Evolutionary conservation across 1,140 invertebrate species (phyloP), one percentile per base, ranked within the genome.

Genomic region (Formica selysi): DNA sequence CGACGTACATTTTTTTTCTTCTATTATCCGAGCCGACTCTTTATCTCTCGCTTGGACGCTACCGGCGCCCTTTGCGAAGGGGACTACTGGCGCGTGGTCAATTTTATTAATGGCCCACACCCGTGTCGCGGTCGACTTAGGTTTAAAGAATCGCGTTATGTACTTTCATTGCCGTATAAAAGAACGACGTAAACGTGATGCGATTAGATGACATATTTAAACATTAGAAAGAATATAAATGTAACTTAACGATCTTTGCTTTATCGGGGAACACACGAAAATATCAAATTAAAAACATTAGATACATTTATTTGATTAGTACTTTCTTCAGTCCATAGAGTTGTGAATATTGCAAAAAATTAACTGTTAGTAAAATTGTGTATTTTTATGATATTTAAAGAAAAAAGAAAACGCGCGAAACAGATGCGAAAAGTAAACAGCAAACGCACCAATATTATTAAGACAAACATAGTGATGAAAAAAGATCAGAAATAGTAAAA

Each of bases 71-170:
- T 54, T 74, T 76, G 29, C 84, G 32, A 59, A 73, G 38, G 64
- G 44, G 88, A 81, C 80, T 90, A 92, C 64, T 86, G 90, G 87
- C 92, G 90, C 92, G 91, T 93, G 92, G 90, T 91, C 91, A 90
- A 93, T 93, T 92, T 89, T 92, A 92, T 93, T 91, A 93, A 93
- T 93, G 92, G 92, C 81, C 87, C 65, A 65, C 61, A 74, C 88
- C 80, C 88, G 84, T 90, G 89, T 57, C 80, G 76, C 51, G 54
- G 61, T 71, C 44, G 38, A 54, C 65, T 81, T 44, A 19, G n/a
- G 68, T 44, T 64, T 44, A 44, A 83, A 85, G 16, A 38, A 85
- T 54, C 26, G 32, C 44, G 57, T 38, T 70, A 29, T 70, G 41
- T 11, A 29, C 48, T 38, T 57, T 4, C 16, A 41, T 67, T 54